phyloP scores from a whole-genome alignment of 2,888 invertebrate species.

The Rhagonycha lutea region DNA sequence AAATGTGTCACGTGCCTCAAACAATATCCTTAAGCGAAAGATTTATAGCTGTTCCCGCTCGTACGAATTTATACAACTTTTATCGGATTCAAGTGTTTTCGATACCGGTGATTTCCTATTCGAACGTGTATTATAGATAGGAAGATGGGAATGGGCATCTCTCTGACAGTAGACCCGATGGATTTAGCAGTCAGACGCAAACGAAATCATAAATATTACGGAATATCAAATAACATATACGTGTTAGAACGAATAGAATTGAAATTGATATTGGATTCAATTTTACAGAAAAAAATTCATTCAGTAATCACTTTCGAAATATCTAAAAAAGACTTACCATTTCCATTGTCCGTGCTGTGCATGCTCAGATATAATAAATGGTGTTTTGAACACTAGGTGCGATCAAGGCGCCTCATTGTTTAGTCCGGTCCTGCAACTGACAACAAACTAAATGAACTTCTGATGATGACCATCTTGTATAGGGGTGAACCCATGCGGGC shows the following conservation, averaged over 20 bases:
- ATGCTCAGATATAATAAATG: slow-evolving; percentile 46
- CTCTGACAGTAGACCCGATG: slow-evolving; percentile 43
- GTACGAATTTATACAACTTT: slow-evolving; percentile 52
- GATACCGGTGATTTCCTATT: slow-evolving; percentile 40
- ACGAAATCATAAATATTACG: slow-evolving; percentile 52
- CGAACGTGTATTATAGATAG: slow-evolving; percentile 43
- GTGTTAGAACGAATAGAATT: slow-evolving; percentile 29
- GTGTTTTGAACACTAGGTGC: slow-evolving; percentile 37
- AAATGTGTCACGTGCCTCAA: slow-evolving; percentile 52
- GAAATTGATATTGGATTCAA: slow-evolving; percentile 29
- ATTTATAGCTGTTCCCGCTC: slow-evolving; percentile 44
- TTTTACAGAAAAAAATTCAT: slow-evolving; percentile 15
- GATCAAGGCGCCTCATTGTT: slow-evolving; percentile 46
- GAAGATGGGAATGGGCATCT: slow-evolving; percentile 37
- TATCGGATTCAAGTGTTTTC: slow-evolving; percentile 47
- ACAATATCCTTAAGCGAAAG: slow-evolving; percentile 51
- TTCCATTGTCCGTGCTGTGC: slow-evolving; percentile 58
- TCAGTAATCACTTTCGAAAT: background rate
- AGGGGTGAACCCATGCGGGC: slow-evolving; percentile 36
- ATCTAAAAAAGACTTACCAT: slow-evolving; percentile 47
- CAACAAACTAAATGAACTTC: slow-evolving; percentile 33
- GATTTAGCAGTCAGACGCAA: slow-evolving; percentile 45
- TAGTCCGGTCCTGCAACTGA: slow-evolving; percentile 42
- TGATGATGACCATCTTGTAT: slow-evolving; percentile 29
- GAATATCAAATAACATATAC: slow-evolving; percentile 51